Percentiles rank a stretch among this genome's conserved stretches.
These are phyloP conservation scores for Chionodraco myersi DNA, from an alignment of 2,113 vertebrate genomes.

Conservation along the genomic window DNA sequence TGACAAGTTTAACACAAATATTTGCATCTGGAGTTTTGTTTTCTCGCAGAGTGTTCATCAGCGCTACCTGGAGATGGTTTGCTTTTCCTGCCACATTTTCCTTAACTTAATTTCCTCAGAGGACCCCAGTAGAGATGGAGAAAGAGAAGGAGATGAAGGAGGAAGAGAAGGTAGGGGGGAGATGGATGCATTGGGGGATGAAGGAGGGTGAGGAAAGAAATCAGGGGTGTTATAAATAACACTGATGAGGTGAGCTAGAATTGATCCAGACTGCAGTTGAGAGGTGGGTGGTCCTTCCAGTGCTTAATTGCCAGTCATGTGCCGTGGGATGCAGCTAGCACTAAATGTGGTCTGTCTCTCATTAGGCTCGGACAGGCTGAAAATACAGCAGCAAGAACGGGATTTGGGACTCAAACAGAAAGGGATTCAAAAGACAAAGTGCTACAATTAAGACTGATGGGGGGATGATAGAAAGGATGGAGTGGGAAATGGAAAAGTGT, in stretches of 20 bases:
- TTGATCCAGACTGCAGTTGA: conserved; percentile 84
- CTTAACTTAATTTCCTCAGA: conserved; percentile 58
- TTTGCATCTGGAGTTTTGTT: conserved; percentile 55
- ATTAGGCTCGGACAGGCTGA: conserved; percentile 70
- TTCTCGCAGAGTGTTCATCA: conserved; percentile 54
- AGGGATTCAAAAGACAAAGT: conserved; percentile 68
- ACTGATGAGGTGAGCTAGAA: conserved; percentile 81
- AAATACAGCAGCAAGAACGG: conserved; percentile 57
- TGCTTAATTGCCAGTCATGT: conserved; percentile 87
- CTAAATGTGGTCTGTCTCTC: conserved; percentile 82
- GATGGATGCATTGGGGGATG: conserved; percentile 63
- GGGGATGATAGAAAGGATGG: conserved; percentile 45
- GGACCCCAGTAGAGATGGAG: conserved; percentile 27
- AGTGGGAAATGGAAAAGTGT: conserved; percentile 55
- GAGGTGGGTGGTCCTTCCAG: conserved; percentile 83
- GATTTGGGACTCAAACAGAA: conserved; percentile 57
- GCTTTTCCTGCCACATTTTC: conserved; percentile 64
- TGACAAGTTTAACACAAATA: conserved; percentile 53
- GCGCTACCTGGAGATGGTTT: conserved; percentile 50
- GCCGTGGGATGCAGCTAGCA: conserved; percentile 77
- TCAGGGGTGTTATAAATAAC: conserved; percentile 81
- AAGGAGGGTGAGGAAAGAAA: conserved; percentile 63
- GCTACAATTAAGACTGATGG: conserved; percentile 77
- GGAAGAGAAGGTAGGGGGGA: conserved; percentile 29
- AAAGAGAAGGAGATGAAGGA: conserved; percentile 20